These are phyloP conservation scores for Crotalus tigris DNA, from an alignment of 2,113 vertebrate species.

Conservation along the genomic window DNA sequence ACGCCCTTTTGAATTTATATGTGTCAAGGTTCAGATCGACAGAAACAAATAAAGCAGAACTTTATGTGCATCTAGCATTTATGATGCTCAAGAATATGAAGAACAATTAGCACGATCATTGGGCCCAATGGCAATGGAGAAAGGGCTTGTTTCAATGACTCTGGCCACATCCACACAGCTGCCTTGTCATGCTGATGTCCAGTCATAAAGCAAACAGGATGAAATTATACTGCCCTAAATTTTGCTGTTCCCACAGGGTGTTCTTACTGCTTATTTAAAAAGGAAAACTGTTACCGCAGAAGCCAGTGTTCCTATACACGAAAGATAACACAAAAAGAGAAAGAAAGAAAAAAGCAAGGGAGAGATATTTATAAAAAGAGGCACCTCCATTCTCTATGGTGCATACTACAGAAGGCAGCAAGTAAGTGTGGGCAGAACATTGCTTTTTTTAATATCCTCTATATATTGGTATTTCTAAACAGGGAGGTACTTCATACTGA, in stretches of 20 bases:
- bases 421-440: neutral
- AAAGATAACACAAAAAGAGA: neutral
- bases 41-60: no score
- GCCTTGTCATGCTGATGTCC: neutral
- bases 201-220: no score
- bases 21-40: no score
- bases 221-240: no score
- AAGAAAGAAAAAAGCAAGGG: neutral
- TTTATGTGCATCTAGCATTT: neutral
- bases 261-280: no score
- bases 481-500: neutral
- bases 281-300: no score
- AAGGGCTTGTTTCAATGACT: neutral
- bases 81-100: neutral
- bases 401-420: neutral
- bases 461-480: neutral
- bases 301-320: neutral
- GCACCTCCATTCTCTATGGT: neutral
- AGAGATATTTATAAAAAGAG: neutral
- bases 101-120: neutral
- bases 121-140: neutral
- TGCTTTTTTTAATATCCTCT: neutral
- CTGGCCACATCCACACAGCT: neutral
- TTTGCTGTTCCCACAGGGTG: no score
- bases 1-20: neutral